Conservation (phyloP, 2,113 vertebrate genomes). For the Herpetotheres cachinnans region DNA sequence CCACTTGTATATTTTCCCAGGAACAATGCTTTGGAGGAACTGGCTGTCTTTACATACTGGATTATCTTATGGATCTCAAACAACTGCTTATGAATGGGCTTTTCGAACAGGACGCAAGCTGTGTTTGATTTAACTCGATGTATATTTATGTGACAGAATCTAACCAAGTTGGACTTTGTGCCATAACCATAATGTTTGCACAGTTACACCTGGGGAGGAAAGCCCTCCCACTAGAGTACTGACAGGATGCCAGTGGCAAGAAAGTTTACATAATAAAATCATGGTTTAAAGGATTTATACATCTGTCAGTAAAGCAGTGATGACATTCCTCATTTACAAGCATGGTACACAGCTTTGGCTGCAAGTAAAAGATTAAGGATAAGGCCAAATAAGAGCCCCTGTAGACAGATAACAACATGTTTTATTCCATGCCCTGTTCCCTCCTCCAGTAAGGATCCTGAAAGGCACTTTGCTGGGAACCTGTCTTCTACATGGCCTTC, state of each 20-base stretch:
- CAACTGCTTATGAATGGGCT: background rate
- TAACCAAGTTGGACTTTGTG: constrained; percentile 6
- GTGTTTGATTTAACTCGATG: constrained; percentile 23
- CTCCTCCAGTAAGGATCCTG: background rate
- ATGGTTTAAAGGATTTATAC: constrained; percentile 35
- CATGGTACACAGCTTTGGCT: background rate
- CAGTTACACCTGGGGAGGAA: constrained; percentile 18
- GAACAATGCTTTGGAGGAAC: background rate
- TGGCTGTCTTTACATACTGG: background rate
- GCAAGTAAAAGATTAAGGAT: background rate
- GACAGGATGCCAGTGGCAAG: constrained; percentile 26
- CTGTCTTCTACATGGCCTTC: background rate
- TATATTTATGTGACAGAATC: constrained; percentile 48
- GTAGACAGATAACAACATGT: background rate
- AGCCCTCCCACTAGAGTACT: constrained; percentile 1
- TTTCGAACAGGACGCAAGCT: constrained; percentile 25
- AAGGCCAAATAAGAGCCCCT: background rate
- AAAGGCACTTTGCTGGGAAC: background rate
- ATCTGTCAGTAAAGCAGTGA: constrained; percentile 32
- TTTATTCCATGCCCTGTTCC: background rate
- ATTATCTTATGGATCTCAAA: background rate
- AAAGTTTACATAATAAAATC: constrained; percentile 32
- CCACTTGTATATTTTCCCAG: constrained; percentile 16
- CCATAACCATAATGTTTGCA: constrained; percentile 32
- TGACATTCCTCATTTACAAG: constrained; percentile 14